Evolutionary conservation across 2,797 vertebrate species (phyloP).

Genomic region (Mus caroli): DNA sequence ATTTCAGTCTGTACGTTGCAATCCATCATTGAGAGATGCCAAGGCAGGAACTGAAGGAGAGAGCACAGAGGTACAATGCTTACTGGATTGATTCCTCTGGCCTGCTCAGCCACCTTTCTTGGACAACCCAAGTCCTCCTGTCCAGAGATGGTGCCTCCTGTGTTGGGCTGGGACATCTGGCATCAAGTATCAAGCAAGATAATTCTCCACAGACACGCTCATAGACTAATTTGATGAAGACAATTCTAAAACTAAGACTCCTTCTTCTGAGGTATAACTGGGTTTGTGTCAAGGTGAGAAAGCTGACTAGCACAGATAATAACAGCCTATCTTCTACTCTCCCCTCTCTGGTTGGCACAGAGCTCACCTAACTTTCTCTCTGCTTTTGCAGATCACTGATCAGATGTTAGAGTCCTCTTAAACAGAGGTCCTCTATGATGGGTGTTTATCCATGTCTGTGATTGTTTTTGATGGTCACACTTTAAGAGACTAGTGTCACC

Average conservation of each 20-base stretch:
- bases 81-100: too few species aligned
- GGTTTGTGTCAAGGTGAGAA: neutral
- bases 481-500: neutral
- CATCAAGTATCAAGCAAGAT: neutral
- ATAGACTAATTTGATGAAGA: neutral
- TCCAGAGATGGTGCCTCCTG: neutral
- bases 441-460: neutral
- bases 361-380: neutral
- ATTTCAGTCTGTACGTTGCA: neutral
- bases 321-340: neutral
- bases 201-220: neutral
- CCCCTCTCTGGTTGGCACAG: neutral
- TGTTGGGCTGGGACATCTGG: neutral
- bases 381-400: neutral
- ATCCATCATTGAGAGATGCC: neutral
- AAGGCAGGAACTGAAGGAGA: neutral
- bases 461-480: constrained; percentile 3
- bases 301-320: neutral
- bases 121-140: neutral
- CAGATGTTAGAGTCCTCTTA: neutral
- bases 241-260: neutral
- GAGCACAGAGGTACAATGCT: neutral
- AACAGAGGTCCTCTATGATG: neutral
- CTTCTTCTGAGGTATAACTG: neutral
- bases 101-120: neutral